Base-by-base conservation (phyloP, 2,888 invertebrate species). In the Abscondita cerata region DNA sequence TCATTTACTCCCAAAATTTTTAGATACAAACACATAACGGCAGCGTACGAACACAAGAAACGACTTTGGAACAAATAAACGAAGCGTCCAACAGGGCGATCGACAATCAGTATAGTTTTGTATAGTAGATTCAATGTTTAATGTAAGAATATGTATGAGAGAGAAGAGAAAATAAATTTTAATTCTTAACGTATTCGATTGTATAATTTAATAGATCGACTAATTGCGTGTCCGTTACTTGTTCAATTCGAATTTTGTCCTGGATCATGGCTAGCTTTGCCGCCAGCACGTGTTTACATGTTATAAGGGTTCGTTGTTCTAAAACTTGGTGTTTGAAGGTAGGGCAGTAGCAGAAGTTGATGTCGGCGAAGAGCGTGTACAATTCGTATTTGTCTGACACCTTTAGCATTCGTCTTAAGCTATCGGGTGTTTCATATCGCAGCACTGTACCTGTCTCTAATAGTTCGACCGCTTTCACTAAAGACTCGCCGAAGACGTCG, bases 41-140 rank as follows among this genome's bases (percentile, higher is more conserved):
- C 67, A 91, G 93, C 68, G 91, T 95, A 65, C 84, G 94, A 65
- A 89, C 90, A 72, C 86, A 92, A 61, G 87, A 90, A 25, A 90
- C 91, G 18, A 91, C 92, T 41, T 82, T 93, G 68, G 93, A 93
- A 75, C 82, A 80, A 76, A 81, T 68, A 72, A 77, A 80, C 0
- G 83, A 82, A 67, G 83, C 83, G 69, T 81, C 80, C 9, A 76
- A 77, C 56, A 73, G 93, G 57, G 93, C 93, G 18, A 86, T 93
- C 12, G 93, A 93, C 79, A 94, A 94, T 81, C 92, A 91, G 68
- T 94, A 94, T 81, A 89, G 89, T 76, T 90, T 88, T 79, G 88
- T 89, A 66, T 88, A 82, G 52, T 15, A 31, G 1, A 40, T 13
- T 16, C 20, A 13, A 20, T 40, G 20, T 36, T 11, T 11, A 52